Percentiles rank a stretch among this genome's conserved stretches.
Conservation (phyloP, 2,888 invertebrate genomes). For the Lamellibrachia satsuma region DNA sequence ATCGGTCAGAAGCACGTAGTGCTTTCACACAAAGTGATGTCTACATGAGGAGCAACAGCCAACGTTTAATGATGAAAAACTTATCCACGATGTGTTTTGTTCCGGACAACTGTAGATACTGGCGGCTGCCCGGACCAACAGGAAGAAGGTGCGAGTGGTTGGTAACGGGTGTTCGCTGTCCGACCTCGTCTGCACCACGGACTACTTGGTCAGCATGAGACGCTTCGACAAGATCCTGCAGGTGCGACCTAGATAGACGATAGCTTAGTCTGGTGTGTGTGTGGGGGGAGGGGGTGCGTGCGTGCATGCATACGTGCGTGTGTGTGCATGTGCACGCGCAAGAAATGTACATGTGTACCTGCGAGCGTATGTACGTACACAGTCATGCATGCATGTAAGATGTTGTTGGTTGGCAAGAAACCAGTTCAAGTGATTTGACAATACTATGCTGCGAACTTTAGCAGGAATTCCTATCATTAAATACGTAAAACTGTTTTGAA, state of each 20-base stretch:
- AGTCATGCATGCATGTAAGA: background rate
- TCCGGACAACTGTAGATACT: constrained; percentile 49
- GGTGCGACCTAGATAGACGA: constrained; percentile 40
- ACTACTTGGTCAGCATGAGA: constrained; percentile 58
- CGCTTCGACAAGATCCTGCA: constrained; percentile 55
- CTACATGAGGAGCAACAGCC: too few relatives aligned
- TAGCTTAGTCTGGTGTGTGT: constrained; percentile 37
- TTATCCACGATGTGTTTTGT: background rate
- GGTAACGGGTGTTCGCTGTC: constrained; percentile 64
- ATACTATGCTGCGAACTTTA: background rate
- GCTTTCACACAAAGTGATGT: too few relatives aligned
- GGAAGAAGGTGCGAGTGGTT: constrained; percentile 57
- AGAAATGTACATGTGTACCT: background rate
- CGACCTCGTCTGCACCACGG: constrained; percentile 60
- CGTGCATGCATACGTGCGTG: background rate
- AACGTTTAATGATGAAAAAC: background rate
- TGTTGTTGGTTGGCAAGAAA: background rate
- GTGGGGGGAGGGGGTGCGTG: constrained; percentile 18
- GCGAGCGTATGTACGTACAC: background rate
- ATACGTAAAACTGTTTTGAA: constrained; percentile 46
- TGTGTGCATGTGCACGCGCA: background rate
- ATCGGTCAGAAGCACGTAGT: too few relatives aligned
- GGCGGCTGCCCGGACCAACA: constrained; percentile 48
- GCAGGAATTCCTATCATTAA: background rate
- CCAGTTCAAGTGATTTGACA: too few relatives aligned